These are phyloP conservation scores for Apotomis betuletana DNA, from an alignment of 2,888 invertebrate species.

Conservation along the genomic window DNA sequence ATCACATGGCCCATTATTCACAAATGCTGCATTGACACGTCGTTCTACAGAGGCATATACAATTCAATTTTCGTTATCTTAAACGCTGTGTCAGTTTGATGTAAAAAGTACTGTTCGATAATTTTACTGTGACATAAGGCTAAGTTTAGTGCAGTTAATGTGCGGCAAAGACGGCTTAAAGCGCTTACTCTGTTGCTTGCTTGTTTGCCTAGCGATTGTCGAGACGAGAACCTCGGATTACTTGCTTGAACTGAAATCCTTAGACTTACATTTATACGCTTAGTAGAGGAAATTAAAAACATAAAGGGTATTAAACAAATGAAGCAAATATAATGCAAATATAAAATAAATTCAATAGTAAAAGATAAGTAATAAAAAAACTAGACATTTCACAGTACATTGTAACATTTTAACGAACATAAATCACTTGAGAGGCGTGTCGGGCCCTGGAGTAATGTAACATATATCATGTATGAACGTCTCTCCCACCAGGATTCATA, in stretches of 20 bases:
- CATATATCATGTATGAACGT: conserved; percentile 14
- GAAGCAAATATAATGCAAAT: too few species aligned
- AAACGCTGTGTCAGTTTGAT: too few species aligned
- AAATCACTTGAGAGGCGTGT: conserved; percentile 1
- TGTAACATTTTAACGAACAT: not conserved
- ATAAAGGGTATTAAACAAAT: not conserved
- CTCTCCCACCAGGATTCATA: conserved; percentile 1
- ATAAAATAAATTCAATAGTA: not conserved
- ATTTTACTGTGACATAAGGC: conserved; percentile 18
- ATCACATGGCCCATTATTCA: too few species aligned
- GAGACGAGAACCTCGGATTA: conserved; percentile 27
- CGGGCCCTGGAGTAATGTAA: not conserved
- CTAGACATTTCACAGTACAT: not conserved
- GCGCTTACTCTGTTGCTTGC: conserved; percentile 29
- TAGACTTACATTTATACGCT: conserved; percentile 5
- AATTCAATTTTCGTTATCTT: too few species aligned
- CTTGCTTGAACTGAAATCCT: conserved; percentile 22
- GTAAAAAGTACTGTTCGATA: conserved; percentile 1
- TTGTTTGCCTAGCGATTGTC: conserved; percentile 30
- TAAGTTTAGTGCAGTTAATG: conserved; percentile 34
- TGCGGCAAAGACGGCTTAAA: conserved; percentile 31
- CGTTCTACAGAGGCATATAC: not conserved
- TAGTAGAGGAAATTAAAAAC: not conserved
- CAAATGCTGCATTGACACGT: not conserved
- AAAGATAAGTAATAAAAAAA: too few species aligned